These are phyloP conservation scores for Malurus cyaneus DNA, from an alignment of 2,113 vertebrate species.

Conservation along the genomic window DNA sequence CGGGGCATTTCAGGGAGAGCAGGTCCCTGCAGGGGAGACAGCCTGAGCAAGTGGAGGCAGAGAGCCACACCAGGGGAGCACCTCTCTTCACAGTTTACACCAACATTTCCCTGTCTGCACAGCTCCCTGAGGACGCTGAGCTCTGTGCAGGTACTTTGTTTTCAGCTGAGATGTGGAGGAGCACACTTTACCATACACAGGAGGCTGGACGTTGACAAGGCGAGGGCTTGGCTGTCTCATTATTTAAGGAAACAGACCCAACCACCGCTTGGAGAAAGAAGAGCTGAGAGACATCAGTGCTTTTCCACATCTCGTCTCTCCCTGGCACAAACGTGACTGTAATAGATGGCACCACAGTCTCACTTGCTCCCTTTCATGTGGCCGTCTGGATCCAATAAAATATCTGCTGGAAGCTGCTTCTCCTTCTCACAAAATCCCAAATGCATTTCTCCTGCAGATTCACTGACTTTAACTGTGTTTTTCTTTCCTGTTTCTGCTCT, in stretches of 20 bases:
- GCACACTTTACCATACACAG: neutral
- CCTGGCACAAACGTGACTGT: neutral
- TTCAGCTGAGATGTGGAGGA: neutral
- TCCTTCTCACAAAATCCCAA: constrained; percentile 20
- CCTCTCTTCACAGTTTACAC: constrained; percentile 46
- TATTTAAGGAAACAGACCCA: constrained; percentile 3
- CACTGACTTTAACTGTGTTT: constrained; percentile 25
- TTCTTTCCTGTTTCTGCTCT: constrained; percentile 13
- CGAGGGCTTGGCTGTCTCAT: neutral
- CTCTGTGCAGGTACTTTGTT: constrained; percentile 30
- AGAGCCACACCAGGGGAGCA: neutral
- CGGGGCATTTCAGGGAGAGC: constrained; percentile 39
- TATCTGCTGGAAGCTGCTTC: constrained; percentile 12
- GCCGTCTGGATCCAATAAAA: neutral
- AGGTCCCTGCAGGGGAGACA: constrained; percentile 46
- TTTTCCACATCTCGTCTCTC: constrained; percentile 29
- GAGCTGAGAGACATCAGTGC: neutral
- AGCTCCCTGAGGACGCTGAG: neutral
- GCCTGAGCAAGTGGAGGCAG: neutral
- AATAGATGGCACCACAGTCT: neutral
- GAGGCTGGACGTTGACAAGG: neutral
- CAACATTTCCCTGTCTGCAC: constrained; percentile 47
- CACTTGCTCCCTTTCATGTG: neutral
- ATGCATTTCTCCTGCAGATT: neutral
- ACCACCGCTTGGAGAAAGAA: constrained; percentile 8